Evolutionary conservation across 2,113 vertebrate genomes (phyloP), one percentile per base, ranked within the genome.

Genomic region (Nesospiza acunhae): DNA sequence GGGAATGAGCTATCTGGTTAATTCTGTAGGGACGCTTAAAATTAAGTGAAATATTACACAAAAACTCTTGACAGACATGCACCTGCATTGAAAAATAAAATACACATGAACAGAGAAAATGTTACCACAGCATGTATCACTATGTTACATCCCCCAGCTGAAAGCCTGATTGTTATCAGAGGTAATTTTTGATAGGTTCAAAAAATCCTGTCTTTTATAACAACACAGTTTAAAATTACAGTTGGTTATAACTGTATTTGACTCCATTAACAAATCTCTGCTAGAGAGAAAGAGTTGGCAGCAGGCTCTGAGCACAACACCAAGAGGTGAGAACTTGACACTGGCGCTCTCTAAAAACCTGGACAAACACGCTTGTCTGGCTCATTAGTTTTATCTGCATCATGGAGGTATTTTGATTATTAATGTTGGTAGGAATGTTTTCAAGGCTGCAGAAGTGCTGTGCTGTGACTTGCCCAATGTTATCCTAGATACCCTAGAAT

Each of bases 381-480:
- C 56, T 96, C 90, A 88, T 93, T 80, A 91, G 67, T 77, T 91
- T 94, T 95, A 94, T 94, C 93, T 88, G 55, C 63, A 93, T 83
- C 85, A 56, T 8, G 39, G 27, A 94, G 47, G 72, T 62, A 91
- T 93, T 95, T 88, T 93, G 84, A 85, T 89, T 87, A 96, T 80
- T 94, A 88, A 83, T 27, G 39, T 55, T 28, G 47, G 75, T 59
- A 93, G 90, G 75, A 90, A 85, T 91, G 84, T 95, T 91, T 95
- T 85, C 72, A 80, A 89, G 70, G 70, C 66, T 95, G 35, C 62
- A 68, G 55, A 60, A 86, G 50, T 59, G 90, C 11, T 96, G 41
- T 56, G 93, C 85, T 89, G 60, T 56, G 83, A 94, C 96, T 86
- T 88, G 92, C 80, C 93, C 60, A 23, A 22, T 37, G 47, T 70